Evolutionary conservation across 2,113 vertebrate genomes (phyloP).

Genomic region (Apeltes quadracus): DNA sequence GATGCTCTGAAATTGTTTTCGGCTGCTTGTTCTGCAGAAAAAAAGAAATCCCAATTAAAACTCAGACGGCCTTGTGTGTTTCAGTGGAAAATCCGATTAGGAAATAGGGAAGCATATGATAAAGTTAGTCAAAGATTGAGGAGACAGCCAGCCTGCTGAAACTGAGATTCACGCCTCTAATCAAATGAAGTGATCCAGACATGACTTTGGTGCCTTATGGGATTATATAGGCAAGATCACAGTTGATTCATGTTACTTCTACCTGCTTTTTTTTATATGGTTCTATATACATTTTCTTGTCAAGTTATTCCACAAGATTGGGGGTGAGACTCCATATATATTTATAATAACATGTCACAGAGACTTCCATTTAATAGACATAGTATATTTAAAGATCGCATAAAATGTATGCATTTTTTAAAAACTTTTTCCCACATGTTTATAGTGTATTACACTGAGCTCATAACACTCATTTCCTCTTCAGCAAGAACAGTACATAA

Average conservation of each 20-base stretch:
- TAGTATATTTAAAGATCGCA: slow-evolving; percentile 34
- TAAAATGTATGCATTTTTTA: slow-evolving; percentile 42
- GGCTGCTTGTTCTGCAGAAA: not conserved
- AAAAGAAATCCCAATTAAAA: slow-evolving; percentile 1
- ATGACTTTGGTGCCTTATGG: slow-evolving; percentile 68
- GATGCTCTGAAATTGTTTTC: slow-evolving; percentile 30
- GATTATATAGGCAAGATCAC: slow-evolving; percentile 25
- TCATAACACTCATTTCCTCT: slow-evolving; percentile 43
- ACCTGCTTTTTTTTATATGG: not conserved
- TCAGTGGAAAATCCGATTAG: not conserved
- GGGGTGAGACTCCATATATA: slow-evolving; percentile 35
- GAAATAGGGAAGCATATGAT: not conserved
- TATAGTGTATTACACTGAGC: slow-evolving; percentile 53
- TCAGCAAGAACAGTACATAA: slow-evolving; percentile 23
- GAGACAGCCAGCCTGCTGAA: not conserved
- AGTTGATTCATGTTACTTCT: slow-evolving; percentile 30
- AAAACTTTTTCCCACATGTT: slow-evolving; percentile 52
- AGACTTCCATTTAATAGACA: slow-evolving; percentile 35
- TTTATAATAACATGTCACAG: slow-evolving; percentile 40
- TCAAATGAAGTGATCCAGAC: slow-evolving; percentile 22
- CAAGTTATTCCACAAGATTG: slow-evolving; percentile 15
- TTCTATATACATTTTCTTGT: not conserved
- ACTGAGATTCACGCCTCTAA: slow-evolving; percentile 13
- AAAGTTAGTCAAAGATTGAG: not conserved
- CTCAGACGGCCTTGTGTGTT: slow-evolving; percentile 1